Evolutionary conservation across 2,888 invertebrate genomes (phyloP), one percentile per base, ranked within the genome.

Genomic region (Halictus ligatus): DNA sequence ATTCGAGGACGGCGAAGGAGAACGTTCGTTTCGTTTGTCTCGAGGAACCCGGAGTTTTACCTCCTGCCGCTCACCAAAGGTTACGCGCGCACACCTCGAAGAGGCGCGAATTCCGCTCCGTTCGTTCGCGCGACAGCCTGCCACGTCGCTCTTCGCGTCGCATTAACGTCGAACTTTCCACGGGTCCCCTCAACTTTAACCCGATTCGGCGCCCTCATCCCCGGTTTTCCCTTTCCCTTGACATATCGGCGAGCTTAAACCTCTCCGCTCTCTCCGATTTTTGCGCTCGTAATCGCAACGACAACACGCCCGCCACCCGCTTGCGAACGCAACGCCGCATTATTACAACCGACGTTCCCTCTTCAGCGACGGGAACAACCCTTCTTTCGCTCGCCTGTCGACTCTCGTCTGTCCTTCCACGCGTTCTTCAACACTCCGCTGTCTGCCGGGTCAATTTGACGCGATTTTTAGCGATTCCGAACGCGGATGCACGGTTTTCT

Each of bases 81-180:
- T 67, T 72, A 75, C 74, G 78, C 50, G 54, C 54, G 18, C 25
- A 18, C 60, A 54, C n/a, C 71, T 67, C 43, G 60, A 82, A 76
- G 69, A 76, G 76, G 73, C 58, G 79, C 58, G 72, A 80, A 79
- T 72, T 87, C 29, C 77, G 74, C 71, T 60, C 4, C 12, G 40
- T 46, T 73, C 50, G 64, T 71, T 40, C 46, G n/a, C 40, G 75
- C 69, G 58, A 81, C 77, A 72, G 58, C n/a, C 69, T 71, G 78
- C 78, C 82, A 64, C 67, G 25, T 85, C 85, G n/a, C 58, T 58
- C 58, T 58, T n/a, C 58, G 71, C 35, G 64, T 60, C 82, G 78
- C 79, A 67, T 85, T 83, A 84, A 80, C 73, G 87, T 75, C 71
- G 29, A 80, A 84, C 77, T 87, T 87, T 69, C 69, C 78, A 67